Conservation (phyloP, 2,888 invertebrate species). For the Pseudoips prasinana region DNA sequence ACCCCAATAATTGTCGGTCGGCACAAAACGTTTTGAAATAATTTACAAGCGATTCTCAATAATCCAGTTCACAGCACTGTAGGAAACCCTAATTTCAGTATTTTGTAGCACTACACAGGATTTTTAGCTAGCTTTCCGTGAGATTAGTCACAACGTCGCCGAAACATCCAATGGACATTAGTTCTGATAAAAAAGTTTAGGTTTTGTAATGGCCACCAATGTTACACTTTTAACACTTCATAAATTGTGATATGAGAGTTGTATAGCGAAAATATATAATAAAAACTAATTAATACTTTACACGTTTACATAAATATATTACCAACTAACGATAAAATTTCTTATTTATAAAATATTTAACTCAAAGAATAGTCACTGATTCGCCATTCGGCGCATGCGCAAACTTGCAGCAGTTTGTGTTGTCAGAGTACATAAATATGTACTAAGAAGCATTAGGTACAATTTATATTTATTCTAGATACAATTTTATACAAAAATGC, state of each 20-base stretch:
- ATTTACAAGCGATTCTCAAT: constrained; percentile 46
- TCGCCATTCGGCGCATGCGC: constrained; percentile 83
- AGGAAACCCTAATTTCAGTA: constrained; percentile 40
- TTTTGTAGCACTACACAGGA: constrained; percentile 56
- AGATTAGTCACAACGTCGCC: constrained; percentile 81
- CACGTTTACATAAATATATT: constrained; percentile 65
- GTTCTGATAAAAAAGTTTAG: constrained; percentile 80
- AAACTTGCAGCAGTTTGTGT: constrained; percentile 72
- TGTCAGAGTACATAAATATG: constrained; percentile 38
- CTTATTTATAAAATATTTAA: constrained; percentile 76
- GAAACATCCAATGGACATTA: constrained; percentile 82
- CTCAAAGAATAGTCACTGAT: constrained; percentile 80
- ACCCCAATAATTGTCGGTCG: constrained; percentile 71
- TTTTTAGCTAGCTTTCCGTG: constrained; percentile 58
- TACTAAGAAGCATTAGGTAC: no score
- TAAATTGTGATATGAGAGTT: constrained; percentile 45
- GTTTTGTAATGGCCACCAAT: constrained; percentile 82
- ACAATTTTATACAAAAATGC: no score
- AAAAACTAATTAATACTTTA: constrained; percentile 48
- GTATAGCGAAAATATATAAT: constrained; percentile 41
- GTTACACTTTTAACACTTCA: constrained; percentile 74
- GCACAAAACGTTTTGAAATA: constrained; percentile 63
- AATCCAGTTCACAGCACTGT: constrained; percentile 49
- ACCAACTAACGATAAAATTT: constrained; percentile 77
- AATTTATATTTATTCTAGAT: no score